Percentiles rank a stretch among this genome's conserved stretches.
Evolutionary conservation across 2,113 vertebrate genomes (phyloP).

Genomic region (Mirounga angustirostris): DNA sequence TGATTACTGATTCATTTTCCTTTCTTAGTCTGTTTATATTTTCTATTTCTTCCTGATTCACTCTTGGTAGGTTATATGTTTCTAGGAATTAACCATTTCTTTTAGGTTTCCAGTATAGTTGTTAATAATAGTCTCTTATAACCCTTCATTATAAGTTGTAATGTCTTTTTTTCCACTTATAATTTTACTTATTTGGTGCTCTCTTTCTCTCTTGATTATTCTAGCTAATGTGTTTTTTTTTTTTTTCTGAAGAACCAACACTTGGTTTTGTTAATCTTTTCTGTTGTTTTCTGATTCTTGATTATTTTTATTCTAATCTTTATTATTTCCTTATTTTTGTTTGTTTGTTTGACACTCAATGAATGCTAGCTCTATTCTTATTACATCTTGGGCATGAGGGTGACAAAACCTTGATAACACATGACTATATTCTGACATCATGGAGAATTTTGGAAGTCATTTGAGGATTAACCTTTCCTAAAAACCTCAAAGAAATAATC

Average conservation of each 20-base stretch:
- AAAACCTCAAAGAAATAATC: slow-evolving; percentile 13
- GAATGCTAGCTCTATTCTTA: neutral
- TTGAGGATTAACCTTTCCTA: slow-evolving; percentile 8
- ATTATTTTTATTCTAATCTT: neutral
- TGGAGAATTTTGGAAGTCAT: slow-evolving; percentile 22
- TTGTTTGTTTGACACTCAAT: neutral
- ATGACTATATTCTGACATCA: neutral
- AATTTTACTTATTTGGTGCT: neutral
- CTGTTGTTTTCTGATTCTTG: neutral
- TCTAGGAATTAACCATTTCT: slow-evolving; percentile 2
- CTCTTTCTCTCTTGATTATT: neutral
- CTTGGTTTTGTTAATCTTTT: slow-evolving; percentile 21
- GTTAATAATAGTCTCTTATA: neutral
- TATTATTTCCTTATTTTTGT: neutral
- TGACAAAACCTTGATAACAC: neutral
- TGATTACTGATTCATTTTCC: neutral
- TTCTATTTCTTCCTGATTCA: neutral
- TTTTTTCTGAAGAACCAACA: neutral
- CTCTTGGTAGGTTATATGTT: neutral
- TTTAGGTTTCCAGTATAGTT: neutral
- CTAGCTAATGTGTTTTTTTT: neutral
- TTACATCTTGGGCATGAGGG: neutral
- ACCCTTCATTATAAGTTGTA: neutral
- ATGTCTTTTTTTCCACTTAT: neutral
- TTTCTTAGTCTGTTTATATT: neutral